phyloP scores from a whole-genome alignment of 2,113 vertebrate species.

The Melozone crissalis region DNA sequence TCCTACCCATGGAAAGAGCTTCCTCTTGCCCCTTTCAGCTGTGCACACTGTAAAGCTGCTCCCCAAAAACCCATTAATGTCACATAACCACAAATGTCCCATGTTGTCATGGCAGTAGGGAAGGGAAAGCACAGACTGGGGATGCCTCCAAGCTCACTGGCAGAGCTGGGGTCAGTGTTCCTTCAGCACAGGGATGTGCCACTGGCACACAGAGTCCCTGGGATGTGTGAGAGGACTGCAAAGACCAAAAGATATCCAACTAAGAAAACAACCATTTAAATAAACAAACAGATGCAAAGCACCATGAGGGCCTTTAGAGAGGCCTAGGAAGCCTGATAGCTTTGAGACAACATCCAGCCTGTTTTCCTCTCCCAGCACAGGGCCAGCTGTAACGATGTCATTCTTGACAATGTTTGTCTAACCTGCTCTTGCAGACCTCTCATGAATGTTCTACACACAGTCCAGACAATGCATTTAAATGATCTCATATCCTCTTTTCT shows the following conservation, averaged over 20 bases:
- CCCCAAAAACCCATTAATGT: not conserved
- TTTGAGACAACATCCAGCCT: not conserved
- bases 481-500: conserved; percentile 11
- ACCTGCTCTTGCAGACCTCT: not conserved
- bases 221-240: not conserved
- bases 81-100: not conserved
- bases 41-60: not conserved
- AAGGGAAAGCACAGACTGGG: not conserved
- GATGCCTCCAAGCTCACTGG: not conserved
- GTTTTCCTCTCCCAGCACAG: not conserved
- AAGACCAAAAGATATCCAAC: not conserved
- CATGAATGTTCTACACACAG: not conserved
- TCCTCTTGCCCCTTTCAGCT: not conserved
- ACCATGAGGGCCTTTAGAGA: not conserved
- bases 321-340: not conserved
- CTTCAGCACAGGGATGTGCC: not conserved
- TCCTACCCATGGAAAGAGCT: not conserved
- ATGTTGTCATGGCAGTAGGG: too few relatives aligned
- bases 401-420: not conserved
- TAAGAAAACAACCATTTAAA: not conserved
- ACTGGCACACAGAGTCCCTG: not conserved
- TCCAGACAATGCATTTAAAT: not conserved
- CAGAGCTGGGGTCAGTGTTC: not conserved
- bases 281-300: not conserved
- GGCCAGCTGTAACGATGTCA: not conserved